Conservation (phyloP, 2,888 invertebrate species). For the Glyphotaelius pellucidus region DNA sequence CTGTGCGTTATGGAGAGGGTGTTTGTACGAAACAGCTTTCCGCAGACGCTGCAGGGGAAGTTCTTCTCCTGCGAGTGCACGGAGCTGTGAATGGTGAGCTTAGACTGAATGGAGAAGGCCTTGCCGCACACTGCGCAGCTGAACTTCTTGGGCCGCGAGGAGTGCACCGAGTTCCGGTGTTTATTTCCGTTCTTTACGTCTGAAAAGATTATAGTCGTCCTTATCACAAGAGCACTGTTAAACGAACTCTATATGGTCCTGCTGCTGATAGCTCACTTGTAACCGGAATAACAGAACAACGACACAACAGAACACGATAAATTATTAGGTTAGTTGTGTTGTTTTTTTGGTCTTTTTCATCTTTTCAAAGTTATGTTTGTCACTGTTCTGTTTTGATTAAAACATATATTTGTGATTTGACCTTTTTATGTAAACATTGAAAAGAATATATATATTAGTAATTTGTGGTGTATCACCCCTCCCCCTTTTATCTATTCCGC, state of each 20-base stretch:
- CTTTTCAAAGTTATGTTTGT: no score
- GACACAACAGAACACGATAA: no score
- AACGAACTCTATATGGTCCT: not conserved
- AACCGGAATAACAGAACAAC: no score
- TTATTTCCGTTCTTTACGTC: conserved; percentile 57
- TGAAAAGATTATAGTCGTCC: conserved; percentile 23
- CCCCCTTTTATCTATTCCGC: no score
- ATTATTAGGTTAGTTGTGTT: no score
- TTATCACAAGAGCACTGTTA: not conserved
- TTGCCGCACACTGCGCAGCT: conserved; percentile 71
- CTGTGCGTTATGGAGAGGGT: conserved; percentile 62
- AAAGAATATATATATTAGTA: no score
- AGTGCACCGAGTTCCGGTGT: conserved; percentile 51
- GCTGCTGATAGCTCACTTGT: no score
- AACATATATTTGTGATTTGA: no score
- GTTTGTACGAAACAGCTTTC: conserved; percentile 70
- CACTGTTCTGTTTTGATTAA: no score
- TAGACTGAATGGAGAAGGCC: conserved; percentile 68
- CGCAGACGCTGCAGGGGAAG: conserved; percentile 71
- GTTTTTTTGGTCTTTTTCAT: no score
- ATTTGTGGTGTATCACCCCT: no score
- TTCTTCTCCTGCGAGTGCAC: conserved; percentile 72
- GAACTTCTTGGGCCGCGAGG: conserved; percentile 58
- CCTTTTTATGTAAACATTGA: no score
- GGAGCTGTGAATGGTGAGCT: conserved; percentile 69